A percentile compares a stretch with the other conserved stretches of the same genome.
Evolutionary conservation across 2,113 vertebrate genomes (phyloP).

Genomic region (Bubo blakistoni): DNA sequence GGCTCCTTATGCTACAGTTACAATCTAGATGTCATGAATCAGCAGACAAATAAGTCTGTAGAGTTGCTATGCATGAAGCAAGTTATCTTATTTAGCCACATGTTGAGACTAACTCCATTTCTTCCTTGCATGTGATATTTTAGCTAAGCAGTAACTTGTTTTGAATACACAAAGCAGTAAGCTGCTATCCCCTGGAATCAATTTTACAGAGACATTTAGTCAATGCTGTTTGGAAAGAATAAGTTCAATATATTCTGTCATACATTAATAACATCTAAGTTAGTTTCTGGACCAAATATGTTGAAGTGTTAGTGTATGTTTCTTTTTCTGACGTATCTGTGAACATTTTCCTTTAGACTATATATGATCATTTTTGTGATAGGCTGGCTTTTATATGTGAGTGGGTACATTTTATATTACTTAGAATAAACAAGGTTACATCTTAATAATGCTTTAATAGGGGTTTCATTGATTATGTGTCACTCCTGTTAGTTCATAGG

Average conservation of each 20-base stretch:
- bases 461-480: slow-evolving; percentile 56
- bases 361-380: slow-evolving; percentile 4
- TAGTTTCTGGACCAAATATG: slow-evolving; percentile 6
- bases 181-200: slow-evolving; percentile 11
- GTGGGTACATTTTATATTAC: slow-evolving; percentile 46
- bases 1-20: not conserved
- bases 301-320: not conserved
- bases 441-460: slow-evolving; percentile 63
- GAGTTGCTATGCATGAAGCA: not conserved
- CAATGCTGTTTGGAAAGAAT: slow-evolving; percentile 25
- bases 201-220: slow-evolving; percentile 29
- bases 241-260: slow-evolving; percentile 11
- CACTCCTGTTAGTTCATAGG: slow-evolving; percentile 41
- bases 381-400: slow-evolving; percentile 2
- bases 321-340: not conserved
- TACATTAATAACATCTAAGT: not conserved
- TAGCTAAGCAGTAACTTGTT: slow-evolving; percentile 32
- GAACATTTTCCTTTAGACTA: not conserved
- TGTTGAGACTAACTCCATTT: not conserved
- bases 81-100: slow-evolving; percentile 13
- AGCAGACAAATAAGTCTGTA: not conserved
- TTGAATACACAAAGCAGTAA: slow-evolving; percentile 51
- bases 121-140: slow-evolving; percentile 3
- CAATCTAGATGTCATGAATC: not conserved
- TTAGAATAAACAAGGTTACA: slow-evolving; percentile 61